Evolutionary conservation across 2,888 invertebrate genomes (phyloP), one percentile per base, ranked within the genome.

Genomic region (Xestobium rufovillosum): DNA sequence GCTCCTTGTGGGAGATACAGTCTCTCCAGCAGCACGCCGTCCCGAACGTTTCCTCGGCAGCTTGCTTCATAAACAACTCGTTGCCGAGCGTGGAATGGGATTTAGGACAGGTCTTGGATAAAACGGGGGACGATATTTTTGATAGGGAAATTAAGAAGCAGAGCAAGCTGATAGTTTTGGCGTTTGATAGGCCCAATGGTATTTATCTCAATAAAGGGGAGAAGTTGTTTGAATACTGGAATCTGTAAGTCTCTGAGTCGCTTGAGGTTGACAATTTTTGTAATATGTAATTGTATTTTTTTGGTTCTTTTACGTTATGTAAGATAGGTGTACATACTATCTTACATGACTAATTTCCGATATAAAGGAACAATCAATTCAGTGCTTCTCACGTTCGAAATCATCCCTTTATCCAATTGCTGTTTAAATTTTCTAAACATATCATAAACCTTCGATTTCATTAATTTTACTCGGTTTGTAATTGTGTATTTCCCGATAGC

Each of bases 1-100:
- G 94, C 56, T 89, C 87, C 31, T 72, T 97, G 36, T 97, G 96
- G 96, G 96, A 97, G 71, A 73, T 92, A 41, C 74, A 79, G 50
- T 78, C 83, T 8, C 69, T 94, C 44, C 81, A 85, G 57, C 69
- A 73, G 45, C 88, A 89, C 59, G 72, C 75, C 8, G 56, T 82
- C 49, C 85, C 89, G 3, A 73, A 73, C 41, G 79, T 90, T 4
- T 74, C 81, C 11, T 72, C 71, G 30, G 80, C 83, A 1, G 88
- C 90, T 1, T 69, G 72, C 46, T 81, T 83, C 48, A 78, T 88
- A 33, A 73, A 76, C 33, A 71, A 75, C 32, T 75, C 77, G 1
- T 56, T 85, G 26, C 82, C 83, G 0, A 69, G 71, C 10, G 67
- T 75, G 8, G 85, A 86, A 57, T 78, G 75, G 65, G 81, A 84